These are phyloP conservation scores for Lasioglossum oenotherae DNA, from an alignment of 2,888 invertebrate genomes.

Conservation along the genomic window DNA sequence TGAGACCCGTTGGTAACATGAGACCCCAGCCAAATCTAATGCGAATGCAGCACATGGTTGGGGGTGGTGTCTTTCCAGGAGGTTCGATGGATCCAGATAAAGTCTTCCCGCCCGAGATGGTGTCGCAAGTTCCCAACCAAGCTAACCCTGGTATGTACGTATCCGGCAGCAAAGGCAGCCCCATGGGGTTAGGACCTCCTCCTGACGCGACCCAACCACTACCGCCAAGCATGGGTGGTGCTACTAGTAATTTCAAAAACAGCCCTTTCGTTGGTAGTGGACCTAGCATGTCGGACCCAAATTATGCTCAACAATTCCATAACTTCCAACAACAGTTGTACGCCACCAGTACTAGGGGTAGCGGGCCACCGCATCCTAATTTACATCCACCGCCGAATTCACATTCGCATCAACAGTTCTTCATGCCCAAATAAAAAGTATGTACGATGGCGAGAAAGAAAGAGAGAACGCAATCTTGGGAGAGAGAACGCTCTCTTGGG, in stretches of 20 bases:
- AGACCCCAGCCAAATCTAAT: conserved; percentile 82
- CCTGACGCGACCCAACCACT: conserved; percentile 90
- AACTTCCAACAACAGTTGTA: conserved; percentile 98
- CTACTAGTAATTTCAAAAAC: conserved; percentile 88
- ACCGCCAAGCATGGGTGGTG: conserved; percentile 91
- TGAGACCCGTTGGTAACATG: conserved; percentile 84
- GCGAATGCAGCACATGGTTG: conserved; percentile 84
- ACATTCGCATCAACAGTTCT: conserved; percentile 84
- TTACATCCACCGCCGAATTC: conserved; percentile 83
- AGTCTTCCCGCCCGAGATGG: conserved; percentile 83
- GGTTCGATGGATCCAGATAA: conserved; percentile 83
- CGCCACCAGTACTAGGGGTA: conserved; percentile 91
- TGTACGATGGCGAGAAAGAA: conserved; percentile 27
- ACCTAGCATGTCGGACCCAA: conserved; percentile 94
- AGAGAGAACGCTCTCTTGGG: no score
- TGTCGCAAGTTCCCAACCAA: conserved; percentile 76
- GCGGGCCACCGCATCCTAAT: conserved; percentile 84
- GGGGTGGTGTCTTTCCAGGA: conserved; percentile 82
- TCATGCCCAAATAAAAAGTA: conserved; percentile 83
- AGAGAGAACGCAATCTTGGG: neutral
- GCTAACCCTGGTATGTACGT: conserved; percentile 87
- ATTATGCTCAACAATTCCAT: conserved; percentile 97
- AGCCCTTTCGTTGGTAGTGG: conserved; percentile 92
- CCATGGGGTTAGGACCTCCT: conserved; percentile 86
- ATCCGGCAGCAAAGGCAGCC: conserved; percentile 86